A percentile compares a stretch with the other conserved stretches of the same genome.
These are phyloP conservation scores for Haliaeetus leucogaster DNA, from an alignment of 2,113 vertebrate genomes.

Conservation along the genomic window DNA sequence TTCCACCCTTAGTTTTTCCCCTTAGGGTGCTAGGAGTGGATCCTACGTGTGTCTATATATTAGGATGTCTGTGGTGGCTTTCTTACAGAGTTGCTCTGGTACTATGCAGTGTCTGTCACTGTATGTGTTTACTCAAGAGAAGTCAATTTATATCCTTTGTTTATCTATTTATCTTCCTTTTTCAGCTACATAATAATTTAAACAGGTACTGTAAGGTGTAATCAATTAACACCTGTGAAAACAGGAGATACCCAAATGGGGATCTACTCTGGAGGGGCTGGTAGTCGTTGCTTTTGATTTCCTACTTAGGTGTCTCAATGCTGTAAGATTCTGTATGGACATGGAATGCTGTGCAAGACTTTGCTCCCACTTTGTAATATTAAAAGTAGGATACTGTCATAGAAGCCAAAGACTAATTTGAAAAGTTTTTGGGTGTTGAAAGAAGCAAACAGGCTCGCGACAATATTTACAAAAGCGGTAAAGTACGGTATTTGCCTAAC, in stretches of 20 bases:
- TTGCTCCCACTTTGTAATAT: not conserved
- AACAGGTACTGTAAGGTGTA: not conserved
- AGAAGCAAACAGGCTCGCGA: not conserved
- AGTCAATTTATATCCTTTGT: not conserved
- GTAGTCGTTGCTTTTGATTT: not conserved
- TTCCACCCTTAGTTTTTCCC: not conserved
- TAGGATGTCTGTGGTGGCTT: not conserved
- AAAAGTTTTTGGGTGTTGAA: not conserved
- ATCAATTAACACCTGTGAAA: not conserved
- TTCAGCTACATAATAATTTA: not conserved
- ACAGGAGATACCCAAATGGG: not conserved
- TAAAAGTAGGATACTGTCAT: not conserved
- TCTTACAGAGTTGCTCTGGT: not conserved
- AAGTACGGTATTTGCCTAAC: not conserved
- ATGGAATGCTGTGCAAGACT: not conserved
- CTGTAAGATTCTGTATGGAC: not conserved
- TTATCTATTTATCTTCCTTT: not conserved
- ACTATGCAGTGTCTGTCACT: not conserved
- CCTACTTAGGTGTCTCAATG: not conserved
- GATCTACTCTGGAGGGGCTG: not conserved
- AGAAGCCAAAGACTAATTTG: not conserved
- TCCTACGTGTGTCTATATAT: rapidly evolving
- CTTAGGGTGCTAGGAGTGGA: not conserved
- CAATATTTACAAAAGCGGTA: not conserved
- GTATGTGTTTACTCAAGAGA: not conserved